phyloP scores from a whole-genome alignment of 2,797 vertebrate genomes.

The Esox lucius region DNA sequence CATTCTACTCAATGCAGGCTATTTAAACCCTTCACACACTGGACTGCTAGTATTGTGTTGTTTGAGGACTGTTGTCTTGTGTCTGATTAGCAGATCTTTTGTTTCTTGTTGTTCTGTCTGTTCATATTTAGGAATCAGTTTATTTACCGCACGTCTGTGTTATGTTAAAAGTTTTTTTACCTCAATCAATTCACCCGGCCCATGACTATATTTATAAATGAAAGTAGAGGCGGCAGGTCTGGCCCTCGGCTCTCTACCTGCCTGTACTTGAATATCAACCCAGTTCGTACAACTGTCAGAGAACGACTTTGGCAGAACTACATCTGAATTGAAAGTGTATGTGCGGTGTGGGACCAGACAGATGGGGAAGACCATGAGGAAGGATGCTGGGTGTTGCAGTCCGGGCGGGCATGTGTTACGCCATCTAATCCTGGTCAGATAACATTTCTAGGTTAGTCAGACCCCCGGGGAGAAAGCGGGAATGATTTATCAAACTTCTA shows the following conservation, averaged over 20 bases:
- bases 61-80: too few relatives aligned
- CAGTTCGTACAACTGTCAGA: constrained; percentile 5
- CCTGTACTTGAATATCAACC: not conserved
- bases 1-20: too few relatives aligned
- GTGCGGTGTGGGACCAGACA: not conserved
- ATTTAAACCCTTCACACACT: too few relatives aligned
- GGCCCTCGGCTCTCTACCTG: not conserved
- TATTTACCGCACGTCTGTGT: too few relatives aligned
- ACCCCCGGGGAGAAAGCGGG: not conserved
- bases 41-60: too few relatives aligned
- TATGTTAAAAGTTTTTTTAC: constrained; percentile 14
- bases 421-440: not conserved
- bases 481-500: constrained; percentile 2
- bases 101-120: too few relatives aligned
- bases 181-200: not conserved
- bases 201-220: not conserved
- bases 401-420: not conserved
- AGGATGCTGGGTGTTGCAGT: not conserved
- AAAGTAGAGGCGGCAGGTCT: not conserved
- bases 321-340: not conserved
- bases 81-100: too few relatives aligned
- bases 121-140: too few relatives aligned
- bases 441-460: not conserved
- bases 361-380: not conserved
- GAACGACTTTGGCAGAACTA: not conserved